A percentile compares a stretch with the other conserved stretches of the same genome.
Conservation (phyloP, 1,140 invertebrate species). For the Eubasilissa regina region DNA sequence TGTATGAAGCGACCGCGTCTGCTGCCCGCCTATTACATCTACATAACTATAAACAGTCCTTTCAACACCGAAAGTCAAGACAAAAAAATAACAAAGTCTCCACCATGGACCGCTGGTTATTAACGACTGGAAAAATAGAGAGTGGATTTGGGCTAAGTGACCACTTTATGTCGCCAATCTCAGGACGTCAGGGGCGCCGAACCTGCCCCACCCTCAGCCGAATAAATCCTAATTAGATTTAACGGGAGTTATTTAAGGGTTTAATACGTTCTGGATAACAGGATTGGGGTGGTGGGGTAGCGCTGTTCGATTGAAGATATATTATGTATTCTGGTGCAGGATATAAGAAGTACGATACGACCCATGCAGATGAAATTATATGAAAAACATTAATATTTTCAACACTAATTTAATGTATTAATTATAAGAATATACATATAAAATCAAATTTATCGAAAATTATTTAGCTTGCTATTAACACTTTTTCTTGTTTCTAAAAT, state of each 20-base stretch:
- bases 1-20: too few species aligned
- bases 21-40: too few species aligned
- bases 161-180: slow-evolving; percentile 54
- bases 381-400: too few species aligned
- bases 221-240: slow-evolving; percentile 57
- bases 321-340: too few species aligned
- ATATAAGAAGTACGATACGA: too few species aligned
- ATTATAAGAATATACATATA: too few species aligned
- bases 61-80: background rate
- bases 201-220: background rate
- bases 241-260: slow-evolving; percentile 51
- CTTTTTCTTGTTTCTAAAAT: too few species aligned
- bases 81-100: background rate
- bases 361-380: too few species aligned
- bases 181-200: slow-evolving; percentile 24
- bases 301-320: too few species aligned
- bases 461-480: too few species aligned
- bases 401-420: too few species aligned
- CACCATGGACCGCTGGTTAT: background rate
- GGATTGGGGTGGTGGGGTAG: background rate
- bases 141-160: slow-evolving; percentile 51
- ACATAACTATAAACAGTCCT: background rate
- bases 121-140: background rate
- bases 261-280: slow-evolving; percentile 36
- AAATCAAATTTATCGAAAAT: too few species aligned